These are phyloP conservation scores for Ooceraea biroi DNA, from an alignment of 1,140 invertebrate genomes.

Conservation along the genomic window DNA sequence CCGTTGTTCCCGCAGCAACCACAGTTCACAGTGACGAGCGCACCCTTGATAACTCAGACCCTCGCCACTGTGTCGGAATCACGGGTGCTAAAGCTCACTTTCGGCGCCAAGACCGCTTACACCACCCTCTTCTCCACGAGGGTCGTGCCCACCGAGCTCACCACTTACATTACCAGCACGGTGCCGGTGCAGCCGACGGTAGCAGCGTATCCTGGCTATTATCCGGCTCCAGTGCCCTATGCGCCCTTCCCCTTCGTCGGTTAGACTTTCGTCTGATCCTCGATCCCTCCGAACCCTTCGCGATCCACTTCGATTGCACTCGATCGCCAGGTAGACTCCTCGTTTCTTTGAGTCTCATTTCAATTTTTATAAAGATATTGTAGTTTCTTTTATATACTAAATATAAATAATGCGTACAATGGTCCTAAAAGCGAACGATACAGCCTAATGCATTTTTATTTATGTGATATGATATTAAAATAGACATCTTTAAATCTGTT, in stretches of 20 bases:
- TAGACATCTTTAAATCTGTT: neutral
- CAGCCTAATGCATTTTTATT: constrained; percentile 3
- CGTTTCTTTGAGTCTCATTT: neutral
- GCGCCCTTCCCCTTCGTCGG: constrained; percentile 91
- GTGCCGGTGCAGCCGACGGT: constrained; percentile 90
- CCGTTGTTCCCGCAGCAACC: constrained; percentile 88
- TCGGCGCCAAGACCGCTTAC: constrained; percentile 95
- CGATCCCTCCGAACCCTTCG: neutral
- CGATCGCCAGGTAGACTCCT: neutral
- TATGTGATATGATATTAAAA: no score
- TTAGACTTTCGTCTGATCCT: constrained; percentile 78
- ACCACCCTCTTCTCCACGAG: constrained; percentile 95
- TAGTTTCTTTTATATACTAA: neutral
- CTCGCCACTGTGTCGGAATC: constrained; percentile 93
- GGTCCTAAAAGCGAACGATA: neutral
- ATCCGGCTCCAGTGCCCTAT: constrained; percentile 90
- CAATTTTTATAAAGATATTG: neutral
- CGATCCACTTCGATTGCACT: constrained; percentile 31
- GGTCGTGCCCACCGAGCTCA: constrained; percentile 93
- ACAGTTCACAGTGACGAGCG: constrained; percentile 93
- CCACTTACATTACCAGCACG: constrained; percentile 93
- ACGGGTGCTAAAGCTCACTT: constrained; percentile 93
- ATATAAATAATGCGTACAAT: neutral
- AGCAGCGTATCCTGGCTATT: constrained; percentile 90
- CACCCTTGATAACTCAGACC: constrained; percentile 92